These are phyloP conservation scores for Nasonia oneida DNA, from an alignment of 2,888 invertebrate species.

Conservation along the genomic window DNA sequence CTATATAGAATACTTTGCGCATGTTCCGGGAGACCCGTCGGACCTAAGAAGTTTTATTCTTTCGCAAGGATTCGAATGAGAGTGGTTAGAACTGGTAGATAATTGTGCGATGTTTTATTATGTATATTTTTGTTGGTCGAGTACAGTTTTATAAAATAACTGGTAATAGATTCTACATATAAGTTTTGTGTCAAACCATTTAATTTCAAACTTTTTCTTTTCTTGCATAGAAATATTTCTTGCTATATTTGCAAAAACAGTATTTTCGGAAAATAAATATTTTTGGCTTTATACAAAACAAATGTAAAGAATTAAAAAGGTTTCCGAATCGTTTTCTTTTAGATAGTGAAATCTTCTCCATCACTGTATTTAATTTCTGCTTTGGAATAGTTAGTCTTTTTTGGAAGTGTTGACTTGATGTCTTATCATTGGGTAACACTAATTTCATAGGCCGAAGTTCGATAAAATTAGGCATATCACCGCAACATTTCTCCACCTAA, in stretches of 20 bases:
- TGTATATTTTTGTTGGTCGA: too few species aligned
- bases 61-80: too few species aligned
- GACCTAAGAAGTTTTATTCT: too few species aligned
- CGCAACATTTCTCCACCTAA: not conserved
- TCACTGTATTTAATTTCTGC: not conserved
- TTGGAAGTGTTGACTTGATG: not conserved
- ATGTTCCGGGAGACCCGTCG: too few species aligned
- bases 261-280: not conserved
- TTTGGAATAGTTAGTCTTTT: not conserved
- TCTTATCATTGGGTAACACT: not conserved
- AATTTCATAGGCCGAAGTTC: not conserved
- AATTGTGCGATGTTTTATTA: too few species aligned
- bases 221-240: not conserved
- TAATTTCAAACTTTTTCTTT: not conserved
- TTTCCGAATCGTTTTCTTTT: not conserved
- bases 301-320: not conserved
- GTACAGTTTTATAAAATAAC: too few species aligned
- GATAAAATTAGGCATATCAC: not conserved
- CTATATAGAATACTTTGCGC: too few species aligned
- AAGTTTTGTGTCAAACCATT: not conserved
- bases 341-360: not conserved
- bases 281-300: not conserved
- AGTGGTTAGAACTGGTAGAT: too few species aligned
- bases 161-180: not conserved
- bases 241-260: conserved; percentile 36